Base-by-base conservation (phyloP, 2,797 vertebrate genomes). In the Sternarchorhynchus goeldii region DNA sequence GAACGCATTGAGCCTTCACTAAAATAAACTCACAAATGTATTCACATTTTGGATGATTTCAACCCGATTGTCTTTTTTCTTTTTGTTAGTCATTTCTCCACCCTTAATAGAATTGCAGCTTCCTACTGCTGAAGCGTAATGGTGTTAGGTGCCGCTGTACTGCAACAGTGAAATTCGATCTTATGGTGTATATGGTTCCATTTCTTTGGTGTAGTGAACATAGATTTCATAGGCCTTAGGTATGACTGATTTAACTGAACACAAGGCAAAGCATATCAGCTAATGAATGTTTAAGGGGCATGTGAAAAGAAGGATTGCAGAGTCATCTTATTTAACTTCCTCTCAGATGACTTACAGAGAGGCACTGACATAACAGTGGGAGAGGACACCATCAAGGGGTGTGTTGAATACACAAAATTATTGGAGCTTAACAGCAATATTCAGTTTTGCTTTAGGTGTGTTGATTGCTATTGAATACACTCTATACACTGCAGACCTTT, bases 171-270 rank as follows among this genome's bases (percentile, higher is more conserved):
- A 68, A 50, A 68, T 29, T 50, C 14, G 39, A 25, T 50, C 4
- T 6, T 67, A 41, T 29, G 39, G 39, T 41, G 39, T 16, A 18
- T 16, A 21, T 36, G 17, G 5, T 5, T 70, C 25, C 67, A 56
- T 16, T 18, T 6, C 3, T 34, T 32, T 70, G 17, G 8, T 55
- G 16, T n/a, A 69, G 45, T 32, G 45, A 69, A 5, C 36, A 39
- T 1, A 39, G 36, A 39, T 0, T 39, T 4, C 25, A 25, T 1
- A 25, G 1, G 25, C 25, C 0, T 39, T 39, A 5, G 25, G 45
- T 12, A 70, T 70, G 67, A 34, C 31, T 70, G 29, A 70, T 70
- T 70, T n/a, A 70, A 70, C 31, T n/a, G 50, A 70, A 70, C 50
- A 70, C 5, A 56, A 70, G 16, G 17, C 25, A 55, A 17, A 68